A percentile compares a stretch with the other conserved stretches of the same genome.
Conservation (phyloP, 2,888 invertebrate species). For the Adelphocoris suturalis region DNA sequence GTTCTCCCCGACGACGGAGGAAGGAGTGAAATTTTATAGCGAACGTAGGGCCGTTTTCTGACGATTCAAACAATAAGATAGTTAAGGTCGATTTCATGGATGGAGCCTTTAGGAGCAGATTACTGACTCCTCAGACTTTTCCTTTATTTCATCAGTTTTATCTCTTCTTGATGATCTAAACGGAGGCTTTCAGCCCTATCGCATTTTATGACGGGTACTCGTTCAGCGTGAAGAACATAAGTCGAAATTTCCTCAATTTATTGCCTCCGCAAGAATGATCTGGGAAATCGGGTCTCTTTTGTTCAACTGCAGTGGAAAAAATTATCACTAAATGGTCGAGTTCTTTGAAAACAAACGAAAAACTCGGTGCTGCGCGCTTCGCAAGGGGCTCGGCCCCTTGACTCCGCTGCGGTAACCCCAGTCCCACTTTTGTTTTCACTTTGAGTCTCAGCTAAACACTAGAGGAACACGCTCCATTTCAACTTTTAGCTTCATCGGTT, state of each 20-base stretch:
- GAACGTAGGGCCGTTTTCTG: conserved; percentile 15
- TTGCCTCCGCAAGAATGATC: not conserved
- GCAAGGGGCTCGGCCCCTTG: too few relatives aligned
- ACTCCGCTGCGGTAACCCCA: too few relatives aligned
- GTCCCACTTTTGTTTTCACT: too few relatives aligned
- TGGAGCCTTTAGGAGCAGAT: not conserved
- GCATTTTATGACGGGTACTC: not conserved
- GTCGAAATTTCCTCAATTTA: too few relatives aligned
- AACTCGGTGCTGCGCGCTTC: too few relatives aligned
- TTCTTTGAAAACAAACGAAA: too few relatives aligned
- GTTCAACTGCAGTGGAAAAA: too few relatives aligned
- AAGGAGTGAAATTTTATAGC: not conserved
- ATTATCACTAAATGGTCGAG: too few relatives aligned
- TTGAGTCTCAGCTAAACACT: too few relatives aligned
- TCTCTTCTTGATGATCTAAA: not conserved
- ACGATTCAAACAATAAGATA: conserved; percentile 23
- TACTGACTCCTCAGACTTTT: not conserved
- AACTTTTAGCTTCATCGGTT: too few relatives aligned
- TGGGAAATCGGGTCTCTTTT: too few relatives aligned
- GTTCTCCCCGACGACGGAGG: not conserved
- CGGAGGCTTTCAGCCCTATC: not conserved
- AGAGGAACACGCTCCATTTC: too few relatives aligned
- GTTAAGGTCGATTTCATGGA: conserved; percentile 1
- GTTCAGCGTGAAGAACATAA: not conserved
- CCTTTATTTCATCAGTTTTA: not conserved